phyloP scores from a whole-genome alignment of 2,888 invertebrate species.

The Hoplodrina ambigua region DNA sequence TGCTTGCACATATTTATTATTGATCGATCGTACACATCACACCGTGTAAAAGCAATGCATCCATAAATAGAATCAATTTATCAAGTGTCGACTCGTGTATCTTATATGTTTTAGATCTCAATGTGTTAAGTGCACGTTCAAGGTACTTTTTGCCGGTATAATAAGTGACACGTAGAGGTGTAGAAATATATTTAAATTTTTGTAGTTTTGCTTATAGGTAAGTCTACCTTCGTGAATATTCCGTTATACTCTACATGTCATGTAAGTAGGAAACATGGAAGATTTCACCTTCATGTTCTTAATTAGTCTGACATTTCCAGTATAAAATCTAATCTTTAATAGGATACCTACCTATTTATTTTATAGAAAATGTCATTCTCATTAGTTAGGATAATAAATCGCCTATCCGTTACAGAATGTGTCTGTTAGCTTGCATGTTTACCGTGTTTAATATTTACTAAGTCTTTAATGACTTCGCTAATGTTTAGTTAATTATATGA shows the following conservation, averaged over 20 bases:
- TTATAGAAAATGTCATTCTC: slow-evolving; percentile 34
- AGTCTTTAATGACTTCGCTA: slow-evolving; percentile 53
- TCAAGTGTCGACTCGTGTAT: slow-evolving; percentile 54
- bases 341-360: slow-evolving; percentile 32
- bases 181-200: neutral
- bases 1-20: slow-evolving; percentile 57
- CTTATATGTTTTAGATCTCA: slow-evolving; percentile 56
- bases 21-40: slow-evolving; percentile 57
- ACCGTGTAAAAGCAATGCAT: slow-evolving; percentile 55
- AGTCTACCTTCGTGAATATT: slow-evolving; percentile 3
- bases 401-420: slow-evolving; percentile 14
- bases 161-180: slow-evolving; percentile 22
- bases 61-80: slow-evolving; percentile 63
- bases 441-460: slow-evolving; percentile 14
- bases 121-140: slow-evolving; percentile 45
- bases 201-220: slow-evolving; percentile 16
- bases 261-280: neutral
- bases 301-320: slow-evolving; percentile 55
- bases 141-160: slow-evolving; percentile 20
- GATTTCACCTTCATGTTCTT: slow-evolving; percentile 21
- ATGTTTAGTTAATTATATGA: slow-evolving; percentile 63
- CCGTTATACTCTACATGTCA: neutral
- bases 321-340: slow-evolving; percentile 37
- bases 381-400: slow-evolving; percentile 32
- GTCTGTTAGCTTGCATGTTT: slow-evolving; percentile 18